These are phyloP conservation scores for Chlorodrepanis virens DNA, from an alignment of 2,113 vertebrate species.

Conservation along the genomic window DNA sequence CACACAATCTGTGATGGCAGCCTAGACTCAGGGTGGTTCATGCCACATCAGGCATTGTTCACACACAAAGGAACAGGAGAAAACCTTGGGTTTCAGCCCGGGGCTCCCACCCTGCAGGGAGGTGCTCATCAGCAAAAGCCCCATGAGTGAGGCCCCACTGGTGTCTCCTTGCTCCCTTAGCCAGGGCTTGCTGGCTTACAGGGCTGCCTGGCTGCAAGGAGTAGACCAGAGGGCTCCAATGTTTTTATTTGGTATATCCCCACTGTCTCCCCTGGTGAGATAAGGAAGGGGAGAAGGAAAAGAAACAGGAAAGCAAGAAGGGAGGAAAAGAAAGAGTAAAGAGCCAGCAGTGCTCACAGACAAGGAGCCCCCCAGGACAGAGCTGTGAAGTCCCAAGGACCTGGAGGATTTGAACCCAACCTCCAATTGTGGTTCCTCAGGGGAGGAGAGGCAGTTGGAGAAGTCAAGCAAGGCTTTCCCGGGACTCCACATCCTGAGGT, in stretches of 20 bases:
- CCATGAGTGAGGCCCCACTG: accelerated
- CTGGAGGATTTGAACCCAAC: accelerated
- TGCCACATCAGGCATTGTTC: neutral
- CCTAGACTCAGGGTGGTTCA: neutral
- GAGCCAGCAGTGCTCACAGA: neutral
- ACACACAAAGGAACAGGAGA: accelerated
- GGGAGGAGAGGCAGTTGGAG: neutral
- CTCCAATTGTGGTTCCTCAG: neutral
- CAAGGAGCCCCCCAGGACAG: neutral
- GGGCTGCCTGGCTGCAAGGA: neutral
- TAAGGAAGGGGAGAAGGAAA: neutral
- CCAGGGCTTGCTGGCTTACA: neutral
- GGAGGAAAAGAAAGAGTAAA: neutral
- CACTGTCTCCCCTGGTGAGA: neutral
- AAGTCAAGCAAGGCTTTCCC: neutral
- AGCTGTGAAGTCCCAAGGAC: neutral
- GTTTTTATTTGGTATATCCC: neutral
- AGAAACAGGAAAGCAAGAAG: neutral
- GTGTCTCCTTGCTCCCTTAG: neutral
- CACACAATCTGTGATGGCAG: neutral
- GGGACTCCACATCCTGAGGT: neutral
- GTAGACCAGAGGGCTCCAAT: neutral
- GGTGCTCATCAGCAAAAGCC: neutral
- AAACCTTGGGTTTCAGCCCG: neutral
- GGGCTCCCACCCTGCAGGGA: neutral